These are phyloP conservation scores for Silurus glanis DNA, from an alignment of 2,113 vertebrate genomes.

Conservation along the genomic window DNA sequence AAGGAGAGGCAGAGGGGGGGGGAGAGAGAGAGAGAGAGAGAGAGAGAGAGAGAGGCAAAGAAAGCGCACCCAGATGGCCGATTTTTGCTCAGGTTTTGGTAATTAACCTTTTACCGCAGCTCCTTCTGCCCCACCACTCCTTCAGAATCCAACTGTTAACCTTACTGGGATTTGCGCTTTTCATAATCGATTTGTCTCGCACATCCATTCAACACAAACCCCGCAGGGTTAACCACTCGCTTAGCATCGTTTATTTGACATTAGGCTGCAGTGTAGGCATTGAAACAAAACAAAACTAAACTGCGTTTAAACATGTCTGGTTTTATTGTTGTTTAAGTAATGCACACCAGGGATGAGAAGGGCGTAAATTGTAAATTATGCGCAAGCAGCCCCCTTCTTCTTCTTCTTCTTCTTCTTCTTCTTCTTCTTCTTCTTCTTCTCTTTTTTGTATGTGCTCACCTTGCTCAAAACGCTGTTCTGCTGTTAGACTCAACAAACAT, in stretches of 20 bases:
- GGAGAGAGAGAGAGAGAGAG: neutral
- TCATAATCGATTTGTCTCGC: slow-evolving; percentile 57
- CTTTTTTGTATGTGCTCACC: neutral
- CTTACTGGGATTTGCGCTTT: slow-evolving; percentile 48
- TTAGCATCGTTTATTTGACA: neutral
- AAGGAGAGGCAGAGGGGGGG: neutral
- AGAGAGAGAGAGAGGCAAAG: slow-evolving; percentile 37
- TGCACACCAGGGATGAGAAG: neutral
- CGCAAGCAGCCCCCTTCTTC: slow-evolving; percentile 22
- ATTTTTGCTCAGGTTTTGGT: slow-evolving; percentile 61
- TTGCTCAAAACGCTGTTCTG: neutral
- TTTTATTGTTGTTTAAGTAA: neutral
- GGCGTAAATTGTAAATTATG: slow-evolving; percentile 53
- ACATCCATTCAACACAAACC: slow-evolving; percentile 39
- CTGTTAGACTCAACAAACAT: neutral
- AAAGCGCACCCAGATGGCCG: slow-evolving; percentile 59
- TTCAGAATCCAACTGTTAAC: slow-evolving; percentile 44
- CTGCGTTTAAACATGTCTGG: neutral
- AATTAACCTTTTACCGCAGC: slow-evolving; percentile 62
- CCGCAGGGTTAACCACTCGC: neutral
- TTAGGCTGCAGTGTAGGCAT: neutral
- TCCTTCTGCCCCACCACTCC: slow-evolving; percentile 37
- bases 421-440: slow-evolving; percentile 10
- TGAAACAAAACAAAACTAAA: neutral
- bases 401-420: slow-evolving; percentile 1